Evolutionary conservation across 2,888 invertebrate genomes (phyloP).

Genomic region (Tetranychus piercei): DNA sequence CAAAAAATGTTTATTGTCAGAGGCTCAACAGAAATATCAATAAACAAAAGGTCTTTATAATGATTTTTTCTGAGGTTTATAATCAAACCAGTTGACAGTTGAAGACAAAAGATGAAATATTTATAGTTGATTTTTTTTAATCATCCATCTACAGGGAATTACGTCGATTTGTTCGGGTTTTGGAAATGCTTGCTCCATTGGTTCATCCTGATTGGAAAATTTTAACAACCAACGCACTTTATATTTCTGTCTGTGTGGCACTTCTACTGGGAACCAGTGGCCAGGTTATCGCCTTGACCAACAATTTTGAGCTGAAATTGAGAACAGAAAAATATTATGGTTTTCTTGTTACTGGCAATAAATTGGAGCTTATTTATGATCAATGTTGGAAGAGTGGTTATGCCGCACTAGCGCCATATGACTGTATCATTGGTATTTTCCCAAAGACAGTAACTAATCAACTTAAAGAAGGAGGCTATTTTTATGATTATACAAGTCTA

Average conservation of each 20-base stretch:
- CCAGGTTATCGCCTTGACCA: conserved; percentile 4
- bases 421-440: conserved; percentile 10
- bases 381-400: conserved; percentile 8
- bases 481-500: conserved; percentile 11
- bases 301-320: conserved; percentile 7
- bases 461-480: conserved; percentile 5
- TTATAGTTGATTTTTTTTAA: not conserved
- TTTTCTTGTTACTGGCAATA: not conserved
- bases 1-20: no score
- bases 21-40: no score
- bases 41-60: no score
- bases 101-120: no score
- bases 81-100: no score
- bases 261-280: not conserved
- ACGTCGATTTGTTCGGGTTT: conserved; percentile 8
- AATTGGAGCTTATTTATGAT: conserved; percentile 3
- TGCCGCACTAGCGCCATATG: not conserved
- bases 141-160: not conserved
- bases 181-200: conserved; percentile 1
- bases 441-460: conserved; percentile 7
- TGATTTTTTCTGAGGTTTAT: no score
- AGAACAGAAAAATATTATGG: conserved; percentile 9
- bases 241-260: not conserved
- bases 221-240: conserved; percentile 9
- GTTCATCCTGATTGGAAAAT: conserved; percentile 10